Base-by-base conservation (phyloP, 2,797 vertebrate genomes). In the Malurus splendens region DNA sequence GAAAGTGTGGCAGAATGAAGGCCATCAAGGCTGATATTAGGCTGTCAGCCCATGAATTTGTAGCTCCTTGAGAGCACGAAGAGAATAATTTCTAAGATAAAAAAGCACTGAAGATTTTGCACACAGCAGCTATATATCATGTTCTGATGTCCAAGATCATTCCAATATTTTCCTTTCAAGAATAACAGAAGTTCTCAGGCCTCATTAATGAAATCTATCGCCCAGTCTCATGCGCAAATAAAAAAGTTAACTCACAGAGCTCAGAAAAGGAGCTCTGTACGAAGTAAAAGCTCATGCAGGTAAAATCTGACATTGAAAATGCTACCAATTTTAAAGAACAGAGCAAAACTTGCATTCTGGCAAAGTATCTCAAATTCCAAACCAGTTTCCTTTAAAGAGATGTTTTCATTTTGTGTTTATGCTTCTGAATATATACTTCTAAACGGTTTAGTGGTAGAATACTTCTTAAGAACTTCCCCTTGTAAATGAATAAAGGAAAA, bases 1-100 rank as follows among this genome's bases (percentile, higher is more conserved):
- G 83, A 51, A 48, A 90, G 27, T 67, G 77, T 79, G 57, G 77
- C 81, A 77, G 85, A 90, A 83, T 59, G 80, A 92, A 84, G 41
- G 75, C 83, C 88, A 94, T 93, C 81, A 82, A 15, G 2, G 55
- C 22, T 88, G 78, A 87, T 90, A 91, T 88, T 91, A 90, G 87
- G 14, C 83, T 93, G 81, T 90, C 89, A 90, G 54, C 32, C 42
- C 66, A 18, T 68, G 86, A 82, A 83, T 95, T 89, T 94, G 85
- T 67, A 76, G 83, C 78, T 90, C 83, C 56, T 82, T 59, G 70
- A 93, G 81, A 92, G 45, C 11, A 61, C 10, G 5, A 56, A 65
- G 47, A 88, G 33, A 75, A 70, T 65, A 0, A 54, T 67, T 88
- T 79, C 42, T 77, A 86, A 91, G 68, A 41, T 60, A 65, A 81